phyloP scores from a whole-genome alignment of 1,140 invertebrate genomes.

The Drosophila tristis region DNA sequence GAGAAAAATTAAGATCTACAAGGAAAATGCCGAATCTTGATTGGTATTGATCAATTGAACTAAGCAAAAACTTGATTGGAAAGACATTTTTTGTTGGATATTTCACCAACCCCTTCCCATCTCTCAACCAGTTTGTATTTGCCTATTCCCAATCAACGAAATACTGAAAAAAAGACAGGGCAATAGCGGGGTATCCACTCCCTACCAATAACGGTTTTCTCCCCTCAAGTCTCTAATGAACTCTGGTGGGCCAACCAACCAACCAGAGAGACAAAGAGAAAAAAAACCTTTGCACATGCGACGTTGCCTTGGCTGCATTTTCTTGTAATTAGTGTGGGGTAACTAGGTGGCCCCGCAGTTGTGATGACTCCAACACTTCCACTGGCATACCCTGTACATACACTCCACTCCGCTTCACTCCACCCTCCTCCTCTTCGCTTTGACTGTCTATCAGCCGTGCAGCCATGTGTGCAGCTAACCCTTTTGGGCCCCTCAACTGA shows the following conservation, averaged over 20 bases:
- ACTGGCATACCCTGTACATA: no score
- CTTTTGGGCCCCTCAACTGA: constrained; percentile 52
- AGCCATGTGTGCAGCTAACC: constrained; percentile 72
- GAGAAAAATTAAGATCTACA: no score
- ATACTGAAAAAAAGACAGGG: constrained; percentile 1
- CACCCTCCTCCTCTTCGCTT: not conserved
- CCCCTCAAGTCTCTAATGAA: constrained; percentile 29
- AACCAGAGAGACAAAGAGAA: constrained; percentile 1
- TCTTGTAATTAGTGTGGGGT: constrained; percentile 67
- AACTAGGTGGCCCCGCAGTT: constrained; percentile 66
- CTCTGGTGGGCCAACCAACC: constrained; percentile 7
- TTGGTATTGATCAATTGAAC: no score
- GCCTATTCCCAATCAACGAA: constrained; percentile 17
- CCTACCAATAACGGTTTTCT: constrained; percentile 7
- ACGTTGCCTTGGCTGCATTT: constrained; percentile 30
- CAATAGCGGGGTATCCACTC: not conserved
- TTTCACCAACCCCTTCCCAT: no score
- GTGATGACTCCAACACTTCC: constrained; percentile 41
- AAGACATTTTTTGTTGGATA: no score
- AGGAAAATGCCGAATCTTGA: no score
- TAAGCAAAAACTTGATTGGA: no score
- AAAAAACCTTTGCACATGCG: constrained; percentile 21
- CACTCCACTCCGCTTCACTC: no score
- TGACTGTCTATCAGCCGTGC: constrained; percentile 65
- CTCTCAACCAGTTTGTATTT: constrained; percentile 4